Percentiles rank a stretch among this genome's conserved stretches.
Evolutionary conservation across 2,888 invertebrate genomes (phyloP).

Genomic region (Copidosoma aretas): DNA sequence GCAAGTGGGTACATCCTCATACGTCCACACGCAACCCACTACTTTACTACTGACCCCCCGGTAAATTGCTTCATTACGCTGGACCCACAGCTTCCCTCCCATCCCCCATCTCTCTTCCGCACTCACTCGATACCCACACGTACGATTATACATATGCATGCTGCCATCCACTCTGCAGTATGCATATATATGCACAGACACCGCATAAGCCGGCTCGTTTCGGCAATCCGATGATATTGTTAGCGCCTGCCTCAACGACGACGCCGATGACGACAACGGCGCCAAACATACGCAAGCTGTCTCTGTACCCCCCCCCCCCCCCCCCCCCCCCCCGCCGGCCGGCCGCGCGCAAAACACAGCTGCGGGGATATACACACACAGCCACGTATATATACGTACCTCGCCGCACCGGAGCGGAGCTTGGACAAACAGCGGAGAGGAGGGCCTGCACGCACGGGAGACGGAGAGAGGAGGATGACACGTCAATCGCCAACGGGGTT

Average conservation of each 20-base stretch:
- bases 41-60: slow-evolving; percentile 27
- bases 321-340: not conserved
- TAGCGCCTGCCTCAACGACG: slow-evolving; percentile 36
- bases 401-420: slow-evolving; percentile 1
- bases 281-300: not conserved
- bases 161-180: slow-evolving; percentile 25
- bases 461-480: slow-evolving; percentile 39
- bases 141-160: slow-evolving; percentile 9
- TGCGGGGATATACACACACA: slow-evolving; percentile 17
- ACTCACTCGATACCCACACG: not conserved
- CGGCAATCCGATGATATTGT: slow-evolving; percentile 53
- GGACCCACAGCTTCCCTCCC: slow-evolving; percentile 47
- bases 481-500: slow-evolving; percentile 43
- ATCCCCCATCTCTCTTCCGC: slow-evolving; percentile 44
- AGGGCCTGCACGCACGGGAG: slow-evolving; percentile 14
- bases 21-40: not conserved
- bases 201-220: slow-evolving; percentile 49
- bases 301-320: slow-evolving; percentile 12
- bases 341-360: slow-evolving; percentile 22
- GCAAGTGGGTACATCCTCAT: not conserved
- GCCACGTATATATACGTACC: no score
- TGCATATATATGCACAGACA: slow-evolving; percentile 20
- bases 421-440: slow-evolving; percentile 28
- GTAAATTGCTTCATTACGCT: slow-evolving; percentile 55
- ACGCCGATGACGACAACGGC: not conserved